Evolutionary conservation across 2,797 vertebrate species (phyloP).

Genomic region (Halcyon smyrnensis): DNA sequence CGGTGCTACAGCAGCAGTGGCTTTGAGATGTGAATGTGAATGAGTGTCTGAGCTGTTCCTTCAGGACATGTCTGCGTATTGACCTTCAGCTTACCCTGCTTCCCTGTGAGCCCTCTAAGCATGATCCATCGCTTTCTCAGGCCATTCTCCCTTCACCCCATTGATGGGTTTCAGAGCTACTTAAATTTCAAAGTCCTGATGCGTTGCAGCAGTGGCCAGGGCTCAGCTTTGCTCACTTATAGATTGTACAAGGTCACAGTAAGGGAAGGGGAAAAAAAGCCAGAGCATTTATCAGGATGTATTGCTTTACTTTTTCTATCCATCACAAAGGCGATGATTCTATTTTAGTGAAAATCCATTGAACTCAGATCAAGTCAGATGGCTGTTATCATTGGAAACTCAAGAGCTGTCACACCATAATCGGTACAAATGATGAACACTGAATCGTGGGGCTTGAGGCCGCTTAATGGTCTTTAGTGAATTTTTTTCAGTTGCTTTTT

Average conservation of each 20-base stretch:
- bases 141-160: constrained; percentile 84
- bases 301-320: constrained; percentile 89
- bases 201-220: constrained; percentile 74
- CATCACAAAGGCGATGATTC: constrained; percentile 86
- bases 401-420: constrained; percentile 85
- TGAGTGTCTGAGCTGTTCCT: constrained; percentile 72
- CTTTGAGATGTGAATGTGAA: constrained; percentile 78
- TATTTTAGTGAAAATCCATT: constrained; percentile 88
- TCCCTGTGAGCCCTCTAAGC: constrained; percentile 80
- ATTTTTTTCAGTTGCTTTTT: constrained; percentile 66
- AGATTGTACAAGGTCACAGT: constrained; percentile 86
- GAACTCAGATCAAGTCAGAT: constrained; percentile 87
- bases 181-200: constrained; percentile 81
- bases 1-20: constrained; percentile 60
- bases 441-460: constrained; percentile 66
- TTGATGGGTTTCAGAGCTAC: constrained; percentile 82
- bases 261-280: constrained; percentile 74
- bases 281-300: constrained; percentile 86
- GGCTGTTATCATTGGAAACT: constrained; percentile 88
- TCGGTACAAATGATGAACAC: constrained; percentile 84
- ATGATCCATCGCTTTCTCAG: constrained; percentile 82
- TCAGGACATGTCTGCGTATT: constrained; percentile 71
- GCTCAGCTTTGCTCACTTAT: constrained; percentile 79
- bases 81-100: constrained; percentile 82
- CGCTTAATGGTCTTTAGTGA: constrained; percentile 66